phyloP scores from a whole-genome alignment of 2,797 vertebrate species.

The Austrolebias charrua region DNA sequence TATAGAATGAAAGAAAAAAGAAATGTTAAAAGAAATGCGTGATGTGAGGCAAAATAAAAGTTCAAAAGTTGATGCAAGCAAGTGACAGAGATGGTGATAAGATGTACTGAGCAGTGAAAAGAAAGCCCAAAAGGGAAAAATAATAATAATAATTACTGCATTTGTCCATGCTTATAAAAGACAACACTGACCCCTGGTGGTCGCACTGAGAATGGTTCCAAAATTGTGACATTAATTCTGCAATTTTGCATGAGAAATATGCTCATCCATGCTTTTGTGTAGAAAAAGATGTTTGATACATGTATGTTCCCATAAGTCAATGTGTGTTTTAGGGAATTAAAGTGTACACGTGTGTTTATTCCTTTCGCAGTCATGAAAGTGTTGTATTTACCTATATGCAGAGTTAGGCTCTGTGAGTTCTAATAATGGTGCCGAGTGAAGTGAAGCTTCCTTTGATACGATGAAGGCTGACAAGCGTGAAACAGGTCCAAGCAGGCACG shows the following conservation, averaged over 20 bases:
- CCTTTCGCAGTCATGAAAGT: conserved; percentile 6
- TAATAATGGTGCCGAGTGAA: conserved; percentile 72
- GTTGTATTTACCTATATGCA: conserved; percentile 14
- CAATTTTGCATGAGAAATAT: conserved; percentile 11
- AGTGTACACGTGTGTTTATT: not conserved
- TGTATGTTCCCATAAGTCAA: not conserved
- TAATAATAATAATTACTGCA: no score
- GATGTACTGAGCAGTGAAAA: conserved; percentile 25
- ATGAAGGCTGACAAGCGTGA: conserved; percentile 84
- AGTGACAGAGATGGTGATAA: conserved; percentile 28
- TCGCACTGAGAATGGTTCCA: not conserved
- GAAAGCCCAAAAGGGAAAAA: conserved; percentile 25
- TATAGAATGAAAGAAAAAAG: conserved; percentile 4
- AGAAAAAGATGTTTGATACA: not conserved
- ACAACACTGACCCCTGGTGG: conserved; percentile 80
- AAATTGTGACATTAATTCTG: conserved; percentile 18
- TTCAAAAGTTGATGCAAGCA: conserved; percentile 6
- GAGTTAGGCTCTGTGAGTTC: conserved; percentile 35
- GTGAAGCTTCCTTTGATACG: conserved; percentile 76
- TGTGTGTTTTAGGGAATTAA: not conserved
- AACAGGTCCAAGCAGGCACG: conserved; percentile 83
- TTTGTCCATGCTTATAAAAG: conserved; percentile 34
- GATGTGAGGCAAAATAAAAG: conserved; percentile 20
- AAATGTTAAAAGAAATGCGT: conserved; percentile 8
- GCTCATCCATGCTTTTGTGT: not conserved